Evolutionary conservation across 2,113 vertebrate species (phyloP).

Genomic region (Sus scrofa): DNA sequence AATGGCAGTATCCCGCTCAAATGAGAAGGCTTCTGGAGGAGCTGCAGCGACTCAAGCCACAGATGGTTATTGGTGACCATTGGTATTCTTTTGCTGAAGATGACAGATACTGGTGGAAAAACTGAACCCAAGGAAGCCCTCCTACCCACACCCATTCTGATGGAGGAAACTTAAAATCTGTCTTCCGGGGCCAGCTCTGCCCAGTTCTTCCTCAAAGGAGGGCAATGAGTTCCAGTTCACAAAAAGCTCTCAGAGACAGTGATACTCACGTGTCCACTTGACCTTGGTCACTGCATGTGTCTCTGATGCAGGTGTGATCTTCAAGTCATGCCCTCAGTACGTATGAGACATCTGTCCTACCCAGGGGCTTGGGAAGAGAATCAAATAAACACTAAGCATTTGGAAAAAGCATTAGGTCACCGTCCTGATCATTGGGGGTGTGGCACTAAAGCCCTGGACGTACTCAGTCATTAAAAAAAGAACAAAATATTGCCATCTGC

Average conservation of each 20-base stretch:
- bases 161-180: fast-evolving
- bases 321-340: fast-evolving
- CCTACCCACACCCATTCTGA: not conserved
- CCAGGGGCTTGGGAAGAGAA: not conserved
- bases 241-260: not conserved
- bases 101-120: constrained; percentile 60
- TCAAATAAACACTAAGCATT: constrained; percentile 50
- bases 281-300: no score
- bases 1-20: not conserved
- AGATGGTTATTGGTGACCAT: fast-evolving
- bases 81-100: constrained; percentile 34
- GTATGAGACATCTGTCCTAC: not conserved
- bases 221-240: not conserved
- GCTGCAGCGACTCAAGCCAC: not conserved
- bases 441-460: not conserved
- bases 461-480: not conserved
- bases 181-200: not conserved
- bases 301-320: not conserved
- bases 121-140: not conserved
- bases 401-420: not conserved
- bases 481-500: not conserved
- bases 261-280: not conserved
- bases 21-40: not conserved
- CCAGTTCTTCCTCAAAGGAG: not conserved
- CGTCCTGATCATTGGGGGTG: fast-evolving